Evolutionary conservation across 2,797 vertebrate genomes (phyloP).

Genomic region (Potorous gilbertii): DNA sequence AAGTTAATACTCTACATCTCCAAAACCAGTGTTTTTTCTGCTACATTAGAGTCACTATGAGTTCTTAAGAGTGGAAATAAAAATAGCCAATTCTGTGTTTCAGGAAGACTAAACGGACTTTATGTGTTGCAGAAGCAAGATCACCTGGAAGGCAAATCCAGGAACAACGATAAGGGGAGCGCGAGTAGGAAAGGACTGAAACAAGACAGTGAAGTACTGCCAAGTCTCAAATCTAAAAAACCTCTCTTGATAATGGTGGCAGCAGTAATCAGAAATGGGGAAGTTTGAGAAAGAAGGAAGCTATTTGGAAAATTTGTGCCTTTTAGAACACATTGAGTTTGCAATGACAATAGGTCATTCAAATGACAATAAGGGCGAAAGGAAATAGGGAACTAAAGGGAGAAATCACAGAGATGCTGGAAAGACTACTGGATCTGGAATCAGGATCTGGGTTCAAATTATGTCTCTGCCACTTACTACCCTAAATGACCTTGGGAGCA

Average conservation of each 20-base stretch:
- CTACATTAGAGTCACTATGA: background rate
- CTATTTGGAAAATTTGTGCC: background rate
- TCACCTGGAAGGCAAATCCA: background rate
- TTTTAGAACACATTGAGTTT: background rate
- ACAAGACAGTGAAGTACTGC: background rate
- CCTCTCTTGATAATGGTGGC: background rate
- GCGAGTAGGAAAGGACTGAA: background rate
- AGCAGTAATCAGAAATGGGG: background rate
- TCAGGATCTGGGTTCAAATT: background rate
- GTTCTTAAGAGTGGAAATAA: background rate
- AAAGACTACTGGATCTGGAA: background rate
- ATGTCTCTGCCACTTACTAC: background rate
- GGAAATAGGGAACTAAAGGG: background rate
- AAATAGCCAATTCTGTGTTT: background rate
- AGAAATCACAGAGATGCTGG: background rate
- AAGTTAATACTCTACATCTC: background rate
- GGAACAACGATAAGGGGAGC: background rate
- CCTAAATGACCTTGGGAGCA: background rate
- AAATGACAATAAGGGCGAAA: background rate
- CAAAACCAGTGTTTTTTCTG: background rate
- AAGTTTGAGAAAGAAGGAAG: background rate
- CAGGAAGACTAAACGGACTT: background rate
- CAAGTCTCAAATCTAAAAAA: background rate
- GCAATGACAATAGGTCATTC: background rate
- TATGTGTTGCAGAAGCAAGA: background rate